A percentile compares a stretch with the other conserved stretches of the same genome.
Evolutionary conservation across 2,888 invertebrate genomes (phyloP).

Genomic region (Hirtodrosophila duncani): DNA sequence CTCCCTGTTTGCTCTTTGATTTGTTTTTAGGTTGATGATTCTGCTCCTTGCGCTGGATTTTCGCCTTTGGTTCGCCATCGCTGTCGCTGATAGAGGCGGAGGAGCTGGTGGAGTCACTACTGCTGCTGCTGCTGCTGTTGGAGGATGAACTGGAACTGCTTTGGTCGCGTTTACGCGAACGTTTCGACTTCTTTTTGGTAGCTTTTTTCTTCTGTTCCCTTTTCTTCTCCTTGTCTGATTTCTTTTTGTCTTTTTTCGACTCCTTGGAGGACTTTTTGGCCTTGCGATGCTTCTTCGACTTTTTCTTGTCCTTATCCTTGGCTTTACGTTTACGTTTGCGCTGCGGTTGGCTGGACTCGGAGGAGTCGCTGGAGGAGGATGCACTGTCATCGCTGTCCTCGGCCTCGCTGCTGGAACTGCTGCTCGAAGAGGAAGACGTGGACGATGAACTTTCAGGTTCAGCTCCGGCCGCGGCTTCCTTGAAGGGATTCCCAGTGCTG

Average conservation of each 20-base stretch:
- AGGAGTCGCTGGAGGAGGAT: conserved; percentile 35
- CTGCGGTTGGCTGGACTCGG: conserved; percentile 40
- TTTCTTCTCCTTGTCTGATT: conserved; percentile 35
- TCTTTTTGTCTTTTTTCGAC: conserved; percentile 33
- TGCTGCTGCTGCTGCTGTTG: conserved; percentile 37
- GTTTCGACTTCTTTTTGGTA: conserved; percentile 43
- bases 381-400: conserved; percentile 33
- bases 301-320: conserved; percentile 43
- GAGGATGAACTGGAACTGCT: conserved; percentile 39
- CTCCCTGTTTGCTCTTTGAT: conserved; percentile 14
- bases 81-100: conserved; percentile 39
- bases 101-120: conserved; percentile 20
- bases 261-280: conserved; percentile 40
- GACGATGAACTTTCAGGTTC: conserved; percentile 30
- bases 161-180: conserved; percentile 32
- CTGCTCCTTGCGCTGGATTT: conserved; percentile 26
- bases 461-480: conserved; percentile 40
- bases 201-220: conserved; percentile 34
- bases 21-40: conserved; percentile 16
- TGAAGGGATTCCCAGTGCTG: conserved; percentile 43
- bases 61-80: conserved; percentile 36
- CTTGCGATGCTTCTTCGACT: conserved; percentile 37
- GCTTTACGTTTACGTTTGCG: conserved; percentile 46
- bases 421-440: conserved; percentile 38
- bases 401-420: conserved; percentile 35